phyloP scores from a whole-genome alignment of 2,113 vertebrate species.

The Chlorodrepanis virens region DNA sequence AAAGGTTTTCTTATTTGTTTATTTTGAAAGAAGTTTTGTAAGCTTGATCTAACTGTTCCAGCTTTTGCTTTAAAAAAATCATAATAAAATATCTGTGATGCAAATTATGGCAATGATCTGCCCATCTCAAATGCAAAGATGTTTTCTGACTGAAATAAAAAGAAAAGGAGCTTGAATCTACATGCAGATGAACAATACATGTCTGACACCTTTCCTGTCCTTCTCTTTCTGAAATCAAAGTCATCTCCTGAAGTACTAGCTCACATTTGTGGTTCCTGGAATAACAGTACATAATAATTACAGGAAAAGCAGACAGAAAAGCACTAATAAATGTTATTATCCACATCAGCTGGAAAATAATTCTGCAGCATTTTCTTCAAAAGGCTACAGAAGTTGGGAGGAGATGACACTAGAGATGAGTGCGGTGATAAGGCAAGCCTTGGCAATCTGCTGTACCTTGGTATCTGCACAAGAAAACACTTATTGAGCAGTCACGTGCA shows the following conservation, averaged over 20 bases:
- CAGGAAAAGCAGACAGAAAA: conserved; percentile 25
- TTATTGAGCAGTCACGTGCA: neutral
- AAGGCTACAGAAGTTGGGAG: neutral
- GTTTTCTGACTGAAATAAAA: neutral
- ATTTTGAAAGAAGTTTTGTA: conserved; percentile 11
- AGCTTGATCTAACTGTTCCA: neutral
- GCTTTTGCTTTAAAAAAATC: neutral
- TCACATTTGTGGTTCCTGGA: neutral
- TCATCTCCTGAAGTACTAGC: neutral
- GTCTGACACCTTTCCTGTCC: neutral
- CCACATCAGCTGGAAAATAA: neutral
- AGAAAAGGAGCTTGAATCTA: neutral
- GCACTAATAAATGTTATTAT: conserved; percentile 10
- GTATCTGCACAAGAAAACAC: neutral
- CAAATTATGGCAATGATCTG: neutral
- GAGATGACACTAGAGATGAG: neutral
- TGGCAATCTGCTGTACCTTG: neutral
- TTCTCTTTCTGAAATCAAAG: conserved; percentile 6
- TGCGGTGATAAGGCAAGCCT: neutral
- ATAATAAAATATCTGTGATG: neutral
- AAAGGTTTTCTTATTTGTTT: conserved; percentile 31
- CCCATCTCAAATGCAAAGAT: neutral
- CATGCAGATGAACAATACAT: neutral
- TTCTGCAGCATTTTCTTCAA: neutral
- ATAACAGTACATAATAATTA: conserved; percentile 8